phyloP scores from a whole-genome alignment of 2,797 vertebrate genomes.

The Lithobates pipiens region DNA sequence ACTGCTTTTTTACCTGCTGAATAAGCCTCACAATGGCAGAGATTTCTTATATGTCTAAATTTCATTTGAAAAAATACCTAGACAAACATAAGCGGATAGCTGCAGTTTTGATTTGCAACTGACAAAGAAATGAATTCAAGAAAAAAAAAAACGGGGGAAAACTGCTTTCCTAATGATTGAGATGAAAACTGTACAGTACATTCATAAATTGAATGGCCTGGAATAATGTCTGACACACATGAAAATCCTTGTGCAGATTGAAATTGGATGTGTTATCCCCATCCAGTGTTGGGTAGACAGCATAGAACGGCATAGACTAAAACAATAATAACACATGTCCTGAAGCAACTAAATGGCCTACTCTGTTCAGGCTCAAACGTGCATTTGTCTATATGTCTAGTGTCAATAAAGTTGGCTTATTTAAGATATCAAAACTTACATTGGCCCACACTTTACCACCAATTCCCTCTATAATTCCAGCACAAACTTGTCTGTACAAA shows the following conservation, averaged over 20 bases:
- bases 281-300: not conserved
- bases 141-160: too few species aligned
- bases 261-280: not conserved
- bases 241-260: slow-evolving; percentile 15
- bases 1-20: too few species aligned
- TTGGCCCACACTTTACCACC: not conserved
- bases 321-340: not conserved
- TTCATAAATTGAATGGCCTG: slow-evolving; percentile 15
- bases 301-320: not conserved
- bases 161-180: slow-evolving; percentile 1
- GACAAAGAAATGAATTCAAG: not conserved
- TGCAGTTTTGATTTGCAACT: not conserved
- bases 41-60: not conserved
- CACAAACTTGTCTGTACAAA: not conserved
- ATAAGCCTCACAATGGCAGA: too few species aligned
- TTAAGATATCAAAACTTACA: not conserved
- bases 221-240: slow-evolving; percentile 21
- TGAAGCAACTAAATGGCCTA: slow-evolving; percentile 4
- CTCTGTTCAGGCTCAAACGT: not conserved
- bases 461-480: not conserved
- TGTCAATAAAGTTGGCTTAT: not conserved
- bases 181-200: slow-evolving; percentile 54
- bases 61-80: not conserved
- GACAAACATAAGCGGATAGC: too few species aligned
- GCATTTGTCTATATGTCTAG: not conserved